These are phyloP conservation scores for Myxocyprinus asiaticus DNA, from an alignment of 2,113 vertebrate genomes.

Conservation along the genomic window DNA sequence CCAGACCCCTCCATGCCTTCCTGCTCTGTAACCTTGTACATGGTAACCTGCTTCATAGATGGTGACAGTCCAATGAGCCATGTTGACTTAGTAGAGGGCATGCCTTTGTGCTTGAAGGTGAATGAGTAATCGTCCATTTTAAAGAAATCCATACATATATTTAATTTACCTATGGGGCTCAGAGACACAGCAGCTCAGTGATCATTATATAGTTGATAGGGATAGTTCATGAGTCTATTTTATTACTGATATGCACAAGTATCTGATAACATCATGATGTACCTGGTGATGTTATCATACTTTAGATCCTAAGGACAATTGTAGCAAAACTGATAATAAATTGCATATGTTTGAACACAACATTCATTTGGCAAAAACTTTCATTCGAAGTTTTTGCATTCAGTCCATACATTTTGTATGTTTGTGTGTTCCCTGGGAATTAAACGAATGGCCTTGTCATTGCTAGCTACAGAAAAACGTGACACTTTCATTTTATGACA, in stretches of 20 bases:
- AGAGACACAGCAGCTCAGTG: neutral
- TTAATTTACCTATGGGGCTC: neutral
- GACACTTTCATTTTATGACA: no score
- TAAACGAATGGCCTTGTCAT: no score
- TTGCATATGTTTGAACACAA: no score
- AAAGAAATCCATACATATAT: constrained; percentile 69
- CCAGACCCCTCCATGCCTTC: constrained; percentile 11
- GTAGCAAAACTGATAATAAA: neutral
- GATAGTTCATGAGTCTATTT: neutral
- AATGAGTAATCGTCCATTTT: constrained; percentile 69
- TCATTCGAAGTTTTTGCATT: no score
- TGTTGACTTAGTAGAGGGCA: constrained; percentile 6
- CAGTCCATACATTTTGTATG: no score
- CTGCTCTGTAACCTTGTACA: constrained; percentile 3
- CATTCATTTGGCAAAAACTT: no score
- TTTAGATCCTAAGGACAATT: neutral
- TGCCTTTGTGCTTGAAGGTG: constrained; percentile 21
- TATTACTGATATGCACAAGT: neutral
- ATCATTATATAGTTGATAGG: neutral
- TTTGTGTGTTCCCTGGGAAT: no score
- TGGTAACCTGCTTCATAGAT: constrained; percentile 29
- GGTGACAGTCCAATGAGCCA: constrained; percentile 48
- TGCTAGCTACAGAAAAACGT: no score
- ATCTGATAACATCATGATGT: neutral
- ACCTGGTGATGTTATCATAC: neutral